Evolutionary conservation across 2,113 vertebrate species (phyloP), one percentile per base, ranked within the genome.

Genomic region (Sinocyclocheilus anshuiensis): DNA sequence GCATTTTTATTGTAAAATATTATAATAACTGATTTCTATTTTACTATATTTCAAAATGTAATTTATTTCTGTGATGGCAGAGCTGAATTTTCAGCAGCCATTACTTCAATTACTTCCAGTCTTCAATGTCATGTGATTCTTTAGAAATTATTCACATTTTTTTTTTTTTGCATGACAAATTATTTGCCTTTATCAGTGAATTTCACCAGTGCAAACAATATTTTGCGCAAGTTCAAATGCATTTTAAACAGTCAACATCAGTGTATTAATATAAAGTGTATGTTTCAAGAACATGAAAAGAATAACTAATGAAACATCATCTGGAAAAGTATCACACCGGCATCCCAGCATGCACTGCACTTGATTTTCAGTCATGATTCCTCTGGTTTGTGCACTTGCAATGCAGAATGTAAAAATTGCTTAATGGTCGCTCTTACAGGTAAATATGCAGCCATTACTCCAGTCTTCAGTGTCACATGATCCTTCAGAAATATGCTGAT

Each of bases 141-240:
- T 71, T 15, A 67, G 26, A 67, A 67, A 33, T 33, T 0, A 9
- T 69, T 36, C 1, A 16, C 7, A 26, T 48, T 5, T 57, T 76
- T 65, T n/a, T n/a, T n/a, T 77, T 53, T 29, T 29, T 65, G 71
- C 82, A 13, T n/a, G 36, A 74, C 12, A 29, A 67, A 81, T 20
- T 20, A 69, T 29, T 50, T 42, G 77, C 29, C 24, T 69, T 84
- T 87, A 67, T 84, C 4, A 89, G 89, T 90, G 90, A 90, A 88
- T 92, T 93, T 95, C 93, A 94, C 94, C 95, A 95, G 93, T 94
- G 91, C 79, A 90, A 92, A 89, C 75, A 65, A 75, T 90, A 90
- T 50, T 77, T n/a, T 55, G 57, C 65, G 36, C 84, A 16, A 29
- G 13, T 15, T 69, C 6, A 29, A 69, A n/a, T 26, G 10, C n/a